Conservation (phyloP, 2,797 vertebrate species). For the Phaenicophaeus curvirostris region DNA sequence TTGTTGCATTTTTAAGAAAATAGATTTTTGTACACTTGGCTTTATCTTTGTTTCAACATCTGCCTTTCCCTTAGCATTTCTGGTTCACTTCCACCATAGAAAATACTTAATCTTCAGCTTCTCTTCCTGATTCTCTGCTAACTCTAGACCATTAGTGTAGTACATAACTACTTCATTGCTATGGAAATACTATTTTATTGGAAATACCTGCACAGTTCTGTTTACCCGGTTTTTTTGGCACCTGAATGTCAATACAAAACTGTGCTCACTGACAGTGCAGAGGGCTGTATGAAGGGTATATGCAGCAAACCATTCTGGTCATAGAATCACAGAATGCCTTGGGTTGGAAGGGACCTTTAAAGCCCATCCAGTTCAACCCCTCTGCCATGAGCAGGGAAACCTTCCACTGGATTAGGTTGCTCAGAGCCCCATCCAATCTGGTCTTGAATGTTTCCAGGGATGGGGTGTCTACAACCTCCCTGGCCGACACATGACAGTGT, state of each 20-base stretch:
- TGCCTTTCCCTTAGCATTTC: not conserved
- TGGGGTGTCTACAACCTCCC: too few relatives aligned
- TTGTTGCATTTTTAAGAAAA: constrained; percentile 20
- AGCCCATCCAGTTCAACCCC: too few relatives aligned
- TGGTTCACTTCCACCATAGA: not conserved
- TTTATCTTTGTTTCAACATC: constrained; percentile 30
- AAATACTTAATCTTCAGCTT: constrained; percentile 5
- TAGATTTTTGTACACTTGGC: not conserved
- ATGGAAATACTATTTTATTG: not conserved
- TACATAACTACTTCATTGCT: not conserved
- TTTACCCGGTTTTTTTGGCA: not conserved
- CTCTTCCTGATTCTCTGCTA: not conserved
- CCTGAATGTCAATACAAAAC: not conserved
- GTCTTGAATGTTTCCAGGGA: too few relatives aligned
- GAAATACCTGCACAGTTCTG: not conserved
- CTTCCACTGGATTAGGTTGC: too few relatives aligned
- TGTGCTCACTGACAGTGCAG: not conserved
- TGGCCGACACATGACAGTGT: too few relatives aligned
- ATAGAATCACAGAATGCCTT: too few relatives aligned
- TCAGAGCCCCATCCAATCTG: too few relatives aligned
- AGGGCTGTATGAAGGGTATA: not conserved
- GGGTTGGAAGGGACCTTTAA: too few relatives aligned
- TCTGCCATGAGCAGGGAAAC: too few relatives aligned
- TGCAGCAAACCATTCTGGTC: not conserved
- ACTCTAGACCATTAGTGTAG: not conserved